phyloP scores from a whole-genome alignment of 2,113 vertebrate species.

The Dryoscopus gambensis region DNA sequence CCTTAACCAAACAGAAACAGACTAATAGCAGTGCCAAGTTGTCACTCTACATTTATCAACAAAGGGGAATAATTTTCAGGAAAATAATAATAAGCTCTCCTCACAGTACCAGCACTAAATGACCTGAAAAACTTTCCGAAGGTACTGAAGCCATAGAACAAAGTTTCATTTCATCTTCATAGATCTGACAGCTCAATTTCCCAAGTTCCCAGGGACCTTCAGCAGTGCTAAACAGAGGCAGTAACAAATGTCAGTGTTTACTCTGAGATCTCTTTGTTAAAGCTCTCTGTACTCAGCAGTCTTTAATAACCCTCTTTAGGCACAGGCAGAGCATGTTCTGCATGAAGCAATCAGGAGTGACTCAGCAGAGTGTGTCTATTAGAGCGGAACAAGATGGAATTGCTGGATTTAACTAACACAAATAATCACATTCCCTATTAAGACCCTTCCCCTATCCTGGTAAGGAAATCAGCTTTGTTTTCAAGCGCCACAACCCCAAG shows the following conservation, averaged over 20 bases:
- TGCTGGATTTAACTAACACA: not conserved
- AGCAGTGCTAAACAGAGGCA: constrained; percentile 15
- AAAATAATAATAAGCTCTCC: constrained; percentile 20
- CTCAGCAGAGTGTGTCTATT: not conserved
- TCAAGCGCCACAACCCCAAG: not conserved
- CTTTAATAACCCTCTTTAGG: constrained; percentile 31
- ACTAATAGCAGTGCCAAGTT: not conserved
- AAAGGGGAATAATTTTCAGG: not conserved
- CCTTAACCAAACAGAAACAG: not conserved
- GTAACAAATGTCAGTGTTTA: constrained; percentile 55
- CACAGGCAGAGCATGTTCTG: not conserved
- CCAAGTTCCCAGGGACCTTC: constrained; percentile 31
- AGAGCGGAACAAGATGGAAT: not conserved
- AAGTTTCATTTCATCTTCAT: constrained; percentile 60
- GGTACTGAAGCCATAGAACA: constrained; percentile 23
- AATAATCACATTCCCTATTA: not conserved
- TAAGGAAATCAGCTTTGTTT: not conserved
- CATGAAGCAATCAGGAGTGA: constrained; percentile 12
- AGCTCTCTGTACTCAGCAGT: constrained; percentile 23
- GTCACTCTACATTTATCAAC: constrained; percentile 20
- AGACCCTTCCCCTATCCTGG: not conserved
- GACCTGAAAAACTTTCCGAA: constrained; percentile 41
- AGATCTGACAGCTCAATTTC: constrained; percentile 60
- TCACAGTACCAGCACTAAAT: not conserved
- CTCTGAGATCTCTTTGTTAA: constrained; percentile 35